These are phyloP conservation scores for Drosophila lacteicornis DNA, from an alignment of 1,140 invertebrate species.

Conservation along the genomic window DNA sequence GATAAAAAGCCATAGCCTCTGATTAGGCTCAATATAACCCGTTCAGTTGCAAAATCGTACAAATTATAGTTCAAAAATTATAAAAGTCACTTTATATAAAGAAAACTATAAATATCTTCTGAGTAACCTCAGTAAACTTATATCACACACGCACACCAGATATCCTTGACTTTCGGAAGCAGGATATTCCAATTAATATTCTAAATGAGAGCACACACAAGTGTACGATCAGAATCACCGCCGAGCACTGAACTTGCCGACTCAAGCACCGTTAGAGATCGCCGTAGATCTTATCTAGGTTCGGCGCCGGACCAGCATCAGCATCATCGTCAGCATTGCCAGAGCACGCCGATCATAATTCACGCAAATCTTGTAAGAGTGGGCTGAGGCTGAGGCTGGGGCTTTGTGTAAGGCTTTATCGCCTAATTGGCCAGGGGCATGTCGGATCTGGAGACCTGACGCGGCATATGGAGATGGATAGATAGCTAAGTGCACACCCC, in stretches of 20 bases:
- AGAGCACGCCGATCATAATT: constrained; percentile 48
- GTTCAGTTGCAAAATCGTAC: neutral
- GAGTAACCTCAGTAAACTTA: neutral
- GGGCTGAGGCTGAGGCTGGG: constrained; percentile 18
- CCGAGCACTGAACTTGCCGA: constrained; percentile 44
- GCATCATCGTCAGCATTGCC: constrained; percentile 8
- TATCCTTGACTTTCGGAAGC: constrained; percentile 27
- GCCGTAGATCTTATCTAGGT: constrained; percentile 43
- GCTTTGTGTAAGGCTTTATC: constrained; percentile 44
- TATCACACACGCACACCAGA: constrained; percentile 16
- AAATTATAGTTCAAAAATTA: neutral
- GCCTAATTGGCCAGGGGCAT: constrained; percentile 44
- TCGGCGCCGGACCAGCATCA: constrained; percentile 23
- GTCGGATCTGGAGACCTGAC: constrained; percentile 8
- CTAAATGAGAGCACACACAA: constrained; percentile 33
- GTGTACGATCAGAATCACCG: constrained; percentile 23
- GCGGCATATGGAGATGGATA: constrained; percentile 4
- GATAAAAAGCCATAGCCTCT: neutral
- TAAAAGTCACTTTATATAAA: neutral
- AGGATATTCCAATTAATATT: constrained; percentile 31
- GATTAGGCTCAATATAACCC: neutral
- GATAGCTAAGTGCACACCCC: constrained; percentile 44
- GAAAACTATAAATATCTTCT: too few species aligned
- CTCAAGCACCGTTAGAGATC: constrained; percentile 34
- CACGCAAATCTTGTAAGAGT: constrained; percentile 63